Conservation (phyloP, 2,888 invertebrate species). For the Nomada ruficornis region DNA sequence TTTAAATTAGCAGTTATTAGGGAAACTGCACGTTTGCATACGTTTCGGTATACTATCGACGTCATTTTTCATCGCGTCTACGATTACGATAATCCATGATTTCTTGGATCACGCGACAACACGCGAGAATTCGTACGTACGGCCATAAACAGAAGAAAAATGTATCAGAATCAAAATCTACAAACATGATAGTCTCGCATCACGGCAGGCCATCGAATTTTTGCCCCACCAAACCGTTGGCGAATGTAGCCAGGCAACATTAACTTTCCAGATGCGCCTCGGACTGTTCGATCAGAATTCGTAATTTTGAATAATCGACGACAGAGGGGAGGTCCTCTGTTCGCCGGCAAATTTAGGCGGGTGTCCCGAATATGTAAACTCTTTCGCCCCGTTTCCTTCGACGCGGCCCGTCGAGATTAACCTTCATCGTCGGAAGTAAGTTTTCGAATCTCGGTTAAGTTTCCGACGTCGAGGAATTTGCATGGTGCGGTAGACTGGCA, state of each 20-base stretch:
- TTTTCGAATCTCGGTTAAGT: conserved; percentile 70
- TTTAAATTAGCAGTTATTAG: conserved; percentile 28
- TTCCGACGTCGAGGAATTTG: conserved; percentile 66
- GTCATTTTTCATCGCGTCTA: conserved; percentile 10
- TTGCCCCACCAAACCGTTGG: not conserved
- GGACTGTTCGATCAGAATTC: conserved; percentile 54
- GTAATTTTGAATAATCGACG: conserved; percentile 62
- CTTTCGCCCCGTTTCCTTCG: conserved; percentile 52
- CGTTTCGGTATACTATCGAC: not conserved
- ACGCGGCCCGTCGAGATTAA: conserved; percentile 61
- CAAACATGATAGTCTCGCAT: no score
- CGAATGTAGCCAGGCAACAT: conserved; percentile 25
- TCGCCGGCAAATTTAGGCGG: conserved; percentile 53
- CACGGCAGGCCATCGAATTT: no score
- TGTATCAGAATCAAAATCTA: not conserved
- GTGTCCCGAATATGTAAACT: conserved; percentile 63
- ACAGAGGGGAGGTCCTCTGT: conserved; percentile 26
- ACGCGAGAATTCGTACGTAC: not conserved
- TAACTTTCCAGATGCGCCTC: conserved; percentile 50
- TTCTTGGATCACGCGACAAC: not conserved
- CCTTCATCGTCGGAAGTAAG: conserved; percentile 69
- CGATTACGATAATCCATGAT: conserved; percentile 34
- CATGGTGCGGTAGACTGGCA: conserved; percentile 64
- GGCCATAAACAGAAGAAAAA: not conserved
- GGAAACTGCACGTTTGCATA: conserved; percentile 10